phyloP scores from a whole-genome alignment of 2,888 invertebrate species.

The Scaptomyza caliginosa region DNA sequence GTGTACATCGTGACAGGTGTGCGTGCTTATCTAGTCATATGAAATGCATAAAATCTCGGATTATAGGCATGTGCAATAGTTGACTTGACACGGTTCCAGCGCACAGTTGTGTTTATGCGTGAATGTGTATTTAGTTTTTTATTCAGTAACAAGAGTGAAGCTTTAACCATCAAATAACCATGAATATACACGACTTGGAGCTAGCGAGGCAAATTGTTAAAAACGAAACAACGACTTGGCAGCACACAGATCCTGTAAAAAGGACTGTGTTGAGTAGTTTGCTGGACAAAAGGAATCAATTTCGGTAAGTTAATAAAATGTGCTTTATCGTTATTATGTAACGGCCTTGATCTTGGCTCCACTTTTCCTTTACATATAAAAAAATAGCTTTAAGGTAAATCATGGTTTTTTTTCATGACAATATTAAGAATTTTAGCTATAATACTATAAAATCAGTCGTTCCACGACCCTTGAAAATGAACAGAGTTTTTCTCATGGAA shows the following conservation, averaged over 20 bases:
- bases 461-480: no score
- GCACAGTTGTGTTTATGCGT: constrained; percentile 62
- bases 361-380: no score
- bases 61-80: constrained; percentile 57
- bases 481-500: no score
- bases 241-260: constrained; percentile 30
- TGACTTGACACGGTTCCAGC: constrained; percentile 50
- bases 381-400: no score
- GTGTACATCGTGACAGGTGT: constrained; percentile 55
- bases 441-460: no score
- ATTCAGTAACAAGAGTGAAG: constrained; percentile 3
- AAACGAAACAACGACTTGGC: constrained; percentile 23
- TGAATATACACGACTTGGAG: constrained; percentile 63
- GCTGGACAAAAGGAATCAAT: constrained; percentile 61
- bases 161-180: constrained; percentile 17
- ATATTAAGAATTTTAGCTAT: no score
- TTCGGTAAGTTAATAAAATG: constrained; percentile 56
- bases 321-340: background rate
- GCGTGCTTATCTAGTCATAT: constrained; percentile 76
- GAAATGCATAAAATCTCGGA: constrained; percentile 73
- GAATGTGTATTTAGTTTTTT: background rate
- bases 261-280: constrained; percentile 39
- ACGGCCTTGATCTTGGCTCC: constrained; percentile 34
- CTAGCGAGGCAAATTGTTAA: constrained; percentile 52
- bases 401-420: no score